Conservation (phyloP, 2,797 vertebrate species). For the Pseudochaenichthys georgianus region DNA sequence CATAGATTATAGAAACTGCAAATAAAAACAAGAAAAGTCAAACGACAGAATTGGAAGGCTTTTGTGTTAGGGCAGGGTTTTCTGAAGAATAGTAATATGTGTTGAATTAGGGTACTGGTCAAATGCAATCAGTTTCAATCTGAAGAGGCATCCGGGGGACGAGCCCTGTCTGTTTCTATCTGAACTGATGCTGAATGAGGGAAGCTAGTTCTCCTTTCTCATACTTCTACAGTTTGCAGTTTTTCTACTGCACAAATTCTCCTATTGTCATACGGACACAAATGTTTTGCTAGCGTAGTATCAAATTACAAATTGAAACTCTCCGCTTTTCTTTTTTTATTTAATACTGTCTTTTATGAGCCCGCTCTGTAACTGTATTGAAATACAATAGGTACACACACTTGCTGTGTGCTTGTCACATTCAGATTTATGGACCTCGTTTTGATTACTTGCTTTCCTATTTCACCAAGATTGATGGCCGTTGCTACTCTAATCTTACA, state of each 20-base stretch:
- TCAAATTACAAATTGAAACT: conserved; percentile 48
- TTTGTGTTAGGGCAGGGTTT: conserved; percentile 5
- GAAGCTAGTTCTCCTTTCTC: conserved; percentile 8
- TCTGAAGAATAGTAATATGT: conserved; percentile 41
- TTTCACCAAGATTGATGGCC: conserved; percentile 72
- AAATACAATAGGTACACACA: conserved; percentile 48
- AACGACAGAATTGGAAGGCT: not conserved
- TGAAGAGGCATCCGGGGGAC: conserved; percentile 47
- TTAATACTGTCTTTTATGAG: conserved; percentile 62
- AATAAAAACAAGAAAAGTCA: conserved; percentile 25
- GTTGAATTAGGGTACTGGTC: conserved; percentile 55
- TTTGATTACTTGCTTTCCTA: conserved; percentile 72
- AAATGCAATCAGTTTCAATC: conserved; percentile 60
- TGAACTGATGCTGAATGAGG: conserved; percentile 55
- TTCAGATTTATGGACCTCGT: conserved; percentile 77
- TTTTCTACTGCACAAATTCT: conserved; percentile 24
- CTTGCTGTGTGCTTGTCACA: conserved; percentile 55
- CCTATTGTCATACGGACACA: conserved; percentile 36
- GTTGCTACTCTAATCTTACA: conserved; percentile 69
- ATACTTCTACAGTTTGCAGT: conserved; percentile 32
- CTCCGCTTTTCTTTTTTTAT: conserved; percentile 22
- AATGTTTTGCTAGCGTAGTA: conserved; percentile 9
- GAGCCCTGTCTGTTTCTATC: conserved; percentile 63
- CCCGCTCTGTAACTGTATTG: conserved; percentile 31
- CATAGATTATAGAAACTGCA: not conserved